A percentile compares a stretch with the other conserved stretches of the same genome.
phyloP scores from a whole-genome alignment of 2,888 invertebrate species.

The Noctua fimbriata region DNA sequence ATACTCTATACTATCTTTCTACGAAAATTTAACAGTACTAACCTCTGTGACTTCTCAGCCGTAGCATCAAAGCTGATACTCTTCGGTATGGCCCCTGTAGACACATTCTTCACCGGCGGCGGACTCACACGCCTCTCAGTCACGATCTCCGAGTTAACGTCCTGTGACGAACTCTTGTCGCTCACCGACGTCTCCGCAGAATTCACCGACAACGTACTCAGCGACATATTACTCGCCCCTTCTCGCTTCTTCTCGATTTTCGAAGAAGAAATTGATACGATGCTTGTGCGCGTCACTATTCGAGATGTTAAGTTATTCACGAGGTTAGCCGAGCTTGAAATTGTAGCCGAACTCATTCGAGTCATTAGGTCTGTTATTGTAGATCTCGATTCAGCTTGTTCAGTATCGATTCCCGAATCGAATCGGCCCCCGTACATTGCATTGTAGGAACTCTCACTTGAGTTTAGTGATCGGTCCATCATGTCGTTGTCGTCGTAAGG shows the following conservation, averaged over 20 bases:
- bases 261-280: conserved; percentile 86
- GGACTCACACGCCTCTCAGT: conserved; percentile 86
- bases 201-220: conserved; percentile 86
- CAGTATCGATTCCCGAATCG: conserved; percentile 81
- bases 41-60: conserved; percentile 94
- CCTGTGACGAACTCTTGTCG: conserved; percentile 87
- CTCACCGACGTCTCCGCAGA: conserved; percentile 85
- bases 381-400: conserved; percentile 80
- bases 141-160: conserved; percentile 86
- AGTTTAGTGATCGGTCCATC: conserved; percentile 85
- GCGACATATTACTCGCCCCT: conserved; percentile 81
- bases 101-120: conserved; percentile 84
- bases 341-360: conserved; percentile 85
- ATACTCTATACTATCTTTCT: not conserved
- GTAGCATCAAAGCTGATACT: conserved; percentile 98
- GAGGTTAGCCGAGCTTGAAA: conserved; percentile 81
- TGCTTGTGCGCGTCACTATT: conserved; percentile 84
- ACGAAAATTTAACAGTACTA: not conserved
- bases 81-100: conserved; percentile 97
- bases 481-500: conserved; percentile 85
- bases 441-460: conserved; percentile 87
- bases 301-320: conserved; percentile 82
- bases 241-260: conserved; percentile 84
- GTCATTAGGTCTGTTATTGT: conserved; percentile 85
- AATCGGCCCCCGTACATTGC: conserved; percentile 83